Conservation (phyloP, 2,888 invertebrate genomes). For the Drosophila yooni region DNA sequence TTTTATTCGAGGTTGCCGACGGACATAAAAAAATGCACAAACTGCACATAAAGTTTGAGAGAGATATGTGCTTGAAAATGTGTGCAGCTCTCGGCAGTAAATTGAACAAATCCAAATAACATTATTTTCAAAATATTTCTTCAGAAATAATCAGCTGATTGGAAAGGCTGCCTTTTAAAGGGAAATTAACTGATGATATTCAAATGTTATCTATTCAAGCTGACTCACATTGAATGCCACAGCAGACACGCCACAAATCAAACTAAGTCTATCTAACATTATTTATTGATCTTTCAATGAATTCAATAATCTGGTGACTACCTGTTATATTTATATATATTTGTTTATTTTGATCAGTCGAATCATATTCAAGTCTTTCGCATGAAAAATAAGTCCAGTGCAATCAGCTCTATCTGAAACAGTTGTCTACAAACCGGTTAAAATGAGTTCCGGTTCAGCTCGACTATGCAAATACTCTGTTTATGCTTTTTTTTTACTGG, state of each 20-base stretch:
- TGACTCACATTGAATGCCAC: background rate
- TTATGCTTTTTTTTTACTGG: background rate
- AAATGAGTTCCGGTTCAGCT: background rate
- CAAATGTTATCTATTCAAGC: background rate
- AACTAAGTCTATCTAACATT: background rate
- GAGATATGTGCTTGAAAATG: background rate
- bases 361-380: constrained; percentile 30
- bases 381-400: constrained; percentile 17
- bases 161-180: background rate
- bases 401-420: constrained; percentile 37
- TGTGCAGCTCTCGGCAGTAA: background rate
- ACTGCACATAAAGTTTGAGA: constrained; percentile 18
- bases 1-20: constrained; percentile 40
- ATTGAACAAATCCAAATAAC: background rate
- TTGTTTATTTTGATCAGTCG: constrained; percentile 9
- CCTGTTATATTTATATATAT: background rate
- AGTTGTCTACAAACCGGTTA: constrained; percentile 49
- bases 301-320: background rate
- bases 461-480: constrained; percentile 15
- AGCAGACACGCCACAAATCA: background rate
- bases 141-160: background rate
- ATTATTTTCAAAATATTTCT: background rate
- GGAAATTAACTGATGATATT: background rate
- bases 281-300: background rate
- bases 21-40: constrained; percentile 12